Evolutionary conservation across 2,113 vertebrate genomes (phyloP).

Genomic region (Hiodon alosoides): DNA sequence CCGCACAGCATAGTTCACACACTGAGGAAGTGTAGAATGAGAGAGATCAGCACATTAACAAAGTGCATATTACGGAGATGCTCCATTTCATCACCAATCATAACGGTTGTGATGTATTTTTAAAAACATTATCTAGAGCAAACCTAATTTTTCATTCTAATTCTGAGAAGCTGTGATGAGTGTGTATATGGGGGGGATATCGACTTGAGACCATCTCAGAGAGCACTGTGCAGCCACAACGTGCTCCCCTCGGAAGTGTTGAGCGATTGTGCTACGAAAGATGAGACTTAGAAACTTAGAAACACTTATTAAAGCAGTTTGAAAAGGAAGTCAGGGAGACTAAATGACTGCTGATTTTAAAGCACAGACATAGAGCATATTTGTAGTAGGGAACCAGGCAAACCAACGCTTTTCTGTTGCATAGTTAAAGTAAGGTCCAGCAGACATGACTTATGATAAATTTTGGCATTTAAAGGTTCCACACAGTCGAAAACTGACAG

Average conservation of each 20-base stretch:
- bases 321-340: neutral
- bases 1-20: neutral
- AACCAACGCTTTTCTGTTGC: neutral
- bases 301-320: neutral
- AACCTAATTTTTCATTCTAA: conserved; percentile 6
- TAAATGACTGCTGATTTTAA: neutral
- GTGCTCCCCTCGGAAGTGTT: conserved; percentile 17
- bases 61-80: no score
- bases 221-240: conserved; percentile 2
- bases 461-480: conserved; percentile 44
- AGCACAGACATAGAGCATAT: no score
- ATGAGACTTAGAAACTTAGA: neutral
- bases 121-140: conserved; percentile 24
- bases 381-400: neutral
- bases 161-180: conserved; percentile 5
- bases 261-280: neutral
- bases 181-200: neutral
- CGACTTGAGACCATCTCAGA: conserved; percentile 6
- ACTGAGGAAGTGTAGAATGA: conserved; percentile 5
- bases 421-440: conserved; percentile 28
- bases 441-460: conserved; percentile 17
- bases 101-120: conserved; percentile 18
- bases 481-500: conserved; percentile 28
- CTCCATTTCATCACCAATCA: neutral
- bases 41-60: conserved; percentile 18